Evolutionary conservation across 2,113 vertebrate species (phyloP), one percentile per base, ranked within the genome.

Genomic region (Tupaia chinensis): DNA sequence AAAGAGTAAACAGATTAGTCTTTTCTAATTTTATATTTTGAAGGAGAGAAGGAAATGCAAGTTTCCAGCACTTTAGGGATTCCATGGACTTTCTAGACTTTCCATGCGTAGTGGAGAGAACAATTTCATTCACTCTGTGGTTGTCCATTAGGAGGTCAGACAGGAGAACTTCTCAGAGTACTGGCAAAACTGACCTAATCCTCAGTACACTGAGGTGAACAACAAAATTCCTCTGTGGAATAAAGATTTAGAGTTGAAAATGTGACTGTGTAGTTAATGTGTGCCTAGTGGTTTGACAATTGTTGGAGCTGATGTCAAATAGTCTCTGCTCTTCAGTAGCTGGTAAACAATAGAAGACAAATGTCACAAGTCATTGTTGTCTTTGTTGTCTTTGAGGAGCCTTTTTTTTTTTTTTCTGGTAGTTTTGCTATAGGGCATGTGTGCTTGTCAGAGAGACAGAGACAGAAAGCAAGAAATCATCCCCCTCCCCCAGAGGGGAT

Each of bases 271-370:
- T 63, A 58, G 58, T 15, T 83, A 9, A 69, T 54, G 56, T 34
- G 27, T n/a, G 17, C 27, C 68, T 63, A 32, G 14, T 54, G 32
- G 77, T 27, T 58, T 53, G 63, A 93, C 19, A 78, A 72, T 16
- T 53, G 87, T 92, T 74, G 63, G 19, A 56, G 9, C 4, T 68
- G 58, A 60, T 60, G 53, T 68, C 16, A 92, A 93, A 78, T 14
- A 68, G 56, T 76, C 82, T 95, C 90, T 97, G 84, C 65, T 96
- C 84, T 96, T 93, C 84, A 92, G 97, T 91, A 85, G 27, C 83
- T 95, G 72, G 92, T 95, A 82, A 96, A 96, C 86, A 97, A 96
- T 92, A 95, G 20, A 97, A 72, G 81, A 87, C 68, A 96, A 94
- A 70, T 84, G 92, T 96, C 97, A 97, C 96, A 98, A 94, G 76